Evolutionary conservation across 2,113 vertebrate species (phyloP), one percentile per base, ranked within the genome.

Genomic region (Clupea harengus): DNA sequence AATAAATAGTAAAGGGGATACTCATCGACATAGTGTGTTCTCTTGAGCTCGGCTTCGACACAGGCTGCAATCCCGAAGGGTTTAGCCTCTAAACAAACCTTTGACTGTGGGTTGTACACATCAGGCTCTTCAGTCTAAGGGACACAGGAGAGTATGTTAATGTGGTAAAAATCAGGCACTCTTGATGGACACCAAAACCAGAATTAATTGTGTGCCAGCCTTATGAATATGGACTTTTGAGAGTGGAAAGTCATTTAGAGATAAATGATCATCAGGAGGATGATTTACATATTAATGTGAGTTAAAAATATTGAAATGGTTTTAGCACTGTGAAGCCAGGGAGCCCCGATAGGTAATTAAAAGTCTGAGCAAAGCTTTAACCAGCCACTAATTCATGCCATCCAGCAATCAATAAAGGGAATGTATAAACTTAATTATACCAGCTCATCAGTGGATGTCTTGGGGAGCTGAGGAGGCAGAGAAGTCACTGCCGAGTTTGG

Each of bases 1-100:
- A 95, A 75, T 54, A 95, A 89, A 83, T 95, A 95, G 87, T 93
- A 95, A 8, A 96, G 89, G 4, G 95, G 95, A 82, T 93, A 93
- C 83, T 95, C 92, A 15, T 91, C 89, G 3, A 90, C 54, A 67
- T 89, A 94, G 88, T 92, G 93, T n/a, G 87, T 85, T 52, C 88
- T 90, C 83, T 80, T 91, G 7, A 93, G 25, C 49, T 94, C 92
- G 2, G 89, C 89, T n/a, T 94, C 94, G 45, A 93, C 11, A 82
- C 95, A 96, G 2, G 95, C 0, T 44, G 91, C 90, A 1, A 84
- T 52, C 83, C 93, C 94, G 82, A 93, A 95, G 75, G 91, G 84
- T 20, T 83, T 86, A 60, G 90, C 89, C 60, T 92, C 89, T 2
- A 85, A 78, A 75, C 95, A 95, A 84, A 91, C 49, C 82, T 87